A percentile compares a stretch with the other conserved stretches of the same genome.
These are phyloP conservation scores for Limnodromus scolopaceus DNA, from an alignment of 2,797 vertebrate genomes.

Conservation along the genomic window DNA sequence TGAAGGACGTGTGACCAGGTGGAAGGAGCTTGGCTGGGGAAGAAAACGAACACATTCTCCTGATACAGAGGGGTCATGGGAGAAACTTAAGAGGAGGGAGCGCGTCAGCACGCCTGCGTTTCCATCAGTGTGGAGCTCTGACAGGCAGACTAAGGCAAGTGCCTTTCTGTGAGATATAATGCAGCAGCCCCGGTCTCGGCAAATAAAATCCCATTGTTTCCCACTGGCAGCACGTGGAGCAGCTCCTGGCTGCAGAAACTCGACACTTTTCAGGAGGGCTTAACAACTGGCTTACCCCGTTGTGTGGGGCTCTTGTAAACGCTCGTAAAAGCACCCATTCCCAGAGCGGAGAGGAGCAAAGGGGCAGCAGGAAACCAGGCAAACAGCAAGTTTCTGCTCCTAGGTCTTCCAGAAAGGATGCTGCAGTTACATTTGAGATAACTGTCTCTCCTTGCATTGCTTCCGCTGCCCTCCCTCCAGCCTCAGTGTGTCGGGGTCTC, in stretches of 20 bases:
- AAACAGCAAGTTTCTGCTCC: not conserved
- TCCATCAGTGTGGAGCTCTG: not conserved
- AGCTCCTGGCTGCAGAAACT: slow-evolving; percentile 52
- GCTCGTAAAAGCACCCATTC: not conserved
- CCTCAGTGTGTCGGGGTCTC: fast-evolving
- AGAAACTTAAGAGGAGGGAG: slow-evolving; percentile 33
- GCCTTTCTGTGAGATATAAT: not conserved
- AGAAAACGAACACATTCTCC: not conserved
- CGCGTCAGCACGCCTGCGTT: not conserved
- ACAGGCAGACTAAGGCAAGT: not conserved
- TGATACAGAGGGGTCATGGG: not conserved
- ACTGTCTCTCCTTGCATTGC: not conserved
- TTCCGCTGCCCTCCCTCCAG: not conserved
- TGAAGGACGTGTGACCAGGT: not conserved
- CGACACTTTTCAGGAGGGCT: not conserved
- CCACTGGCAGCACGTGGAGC: not conserved
- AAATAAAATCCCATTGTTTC: slow-evolving; percentile 50
- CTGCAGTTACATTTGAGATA: not conserved
- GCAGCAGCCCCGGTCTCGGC: not conserved
- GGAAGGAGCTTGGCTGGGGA: not conserved
- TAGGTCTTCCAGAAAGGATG: not conserved
- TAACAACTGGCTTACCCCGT: slow-evolving; percentile 31
- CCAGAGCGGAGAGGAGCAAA: not conserved
- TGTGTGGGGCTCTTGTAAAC: not conserved
- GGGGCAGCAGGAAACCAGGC: not conserved